Evolutionary conservation across 1,140 invertebrate genomes (phyloP).

Genomic region (Acromyrmex charruanus): DNA sequence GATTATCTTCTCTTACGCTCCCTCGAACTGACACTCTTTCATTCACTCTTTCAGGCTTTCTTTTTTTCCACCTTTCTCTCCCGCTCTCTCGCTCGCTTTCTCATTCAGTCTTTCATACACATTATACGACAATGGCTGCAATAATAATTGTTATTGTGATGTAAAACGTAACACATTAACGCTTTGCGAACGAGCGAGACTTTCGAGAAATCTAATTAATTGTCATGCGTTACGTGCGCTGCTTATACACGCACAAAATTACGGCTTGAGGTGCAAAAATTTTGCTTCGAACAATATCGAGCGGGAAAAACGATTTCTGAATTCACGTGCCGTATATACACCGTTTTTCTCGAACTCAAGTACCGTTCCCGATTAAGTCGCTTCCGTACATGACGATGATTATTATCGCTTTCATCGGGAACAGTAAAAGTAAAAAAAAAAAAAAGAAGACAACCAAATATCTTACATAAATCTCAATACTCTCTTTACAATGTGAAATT

Average conservation of each 20-base stretch:
- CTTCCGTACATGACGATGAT: slow-evolving; percentile 7
- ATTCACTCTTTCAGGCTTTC: not conserved
- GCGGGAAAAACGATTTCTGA: slow-evolving; percentile 4
- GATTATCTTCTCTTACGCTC: slow-evolving; percentile 65
- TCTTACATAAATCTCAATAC: slow-evolving; percentile 74
- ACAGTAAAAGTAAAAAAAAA: slow-evolving; percentile 39
- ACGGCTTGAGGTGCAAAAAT: slow-evolving; percentile 20
- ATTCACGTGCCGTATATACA: slow-evolving; percentile 21
- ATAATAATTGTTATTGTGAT: slow-evolving; percentile 78
- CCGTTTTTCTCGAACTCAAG: slow-evolving; percentile 18
- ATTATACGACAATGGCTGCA: slow-evolving; percentile 79
- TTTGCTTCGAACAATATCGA: slow-evolving; percentile 25
- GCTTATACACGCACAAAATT: slow-evolving; percentile 5
- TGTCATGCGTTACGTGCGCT: slow-evolving; percentile 32
- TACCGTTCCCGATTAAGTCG: not conserved
- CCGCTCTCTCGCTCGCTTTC: slow-evolving; percentile 29
- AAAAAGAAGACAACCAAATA: slow-evolving; percentile 66
- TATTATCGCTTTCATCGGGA: not conserved
- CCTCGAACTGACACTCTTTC: not conserved
- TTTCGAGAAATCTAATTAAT: slow-evolving; percentile 63
- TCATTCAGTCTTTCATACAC: slow-evolving; percentile 65
- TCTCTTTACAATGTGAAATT: slow-evolving; percentile 79
- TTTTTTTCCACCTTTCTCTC: slow-evolving; percentile 46
- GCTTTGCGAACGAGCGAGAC: slow-evolving; percentile 71
- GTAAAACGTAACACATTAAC: slow-evolving; percentile 76